Evolutionary conservation across 92 coral and sea anemone genomes (phyloP).

Genomic region (Porites cylindrica): DNA sequence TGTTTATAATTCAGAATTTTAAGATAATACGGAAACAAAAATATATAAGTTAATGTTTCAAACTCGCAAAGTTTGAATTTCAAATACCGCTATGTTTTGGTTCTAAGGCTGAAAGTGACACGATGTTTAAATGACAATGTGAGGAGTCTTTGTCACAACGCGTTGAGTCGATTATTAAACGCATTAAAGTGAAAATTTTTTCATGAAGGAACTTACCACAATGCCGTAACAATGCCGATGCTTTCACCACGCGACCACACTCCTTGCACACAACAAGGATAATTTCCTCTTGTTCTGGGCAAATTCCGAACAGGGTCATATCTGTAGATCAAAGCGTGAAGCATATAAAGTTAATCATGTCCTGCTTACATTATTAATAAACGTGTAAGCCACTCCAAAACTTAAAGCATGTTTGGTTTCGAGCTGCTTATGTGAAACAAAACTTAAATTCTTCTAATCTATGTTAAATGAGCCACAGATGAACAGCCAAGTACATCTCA

Average conservation of each 20-base stretch:
- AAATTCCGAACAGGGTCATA: conserved; percentile 93
- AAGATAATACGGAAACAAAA: not conserved
- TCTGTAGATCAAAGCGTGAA: conserved; percentile 77
- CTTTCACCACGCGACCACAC: conserved; percentile 89
- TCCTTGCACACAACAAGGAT: conserved; percentile 86
- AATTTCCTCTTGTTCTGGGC: conserved; percentile 95
- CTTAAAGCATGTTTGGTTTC: conserved; percentile 56
- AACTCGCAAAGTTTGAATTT: not conserved
- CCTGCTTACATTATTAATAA: conserved; percentile 67
- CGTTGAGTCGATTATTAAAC: not conserved
- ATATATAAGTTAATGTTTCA: not conserved
- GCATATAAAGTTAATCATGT: conserved; percentile 48
- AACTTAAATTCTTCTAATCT: not conserved
- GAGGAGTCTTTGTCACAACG: conserved; percentile 13
- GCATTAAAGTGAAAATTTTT: conserved; percentile 23
- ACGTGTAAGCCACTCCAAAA: conserved; percentile 59
- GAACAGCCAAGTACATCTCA: conserved; percentile 13
- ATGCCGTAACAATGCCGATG: conserved; percentile 85
- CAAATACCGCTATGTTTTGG: not conserved
- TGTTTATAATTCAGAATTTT: not conserved
- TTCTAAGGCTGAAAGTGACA: conserved; percentile 4
- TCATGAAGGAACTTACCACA: conserved; percentile 82
- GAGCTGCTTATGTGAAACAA: conserved; percentile 40
- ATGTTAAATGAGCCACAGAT: not conserved
- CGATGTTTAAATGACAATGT: conserved; percentile 28